These are phyloP conservation scores for Microvelia longipes DNA, from an alignment of 1,140 invertebrate species.

Conservation along the genomic window DNA sequence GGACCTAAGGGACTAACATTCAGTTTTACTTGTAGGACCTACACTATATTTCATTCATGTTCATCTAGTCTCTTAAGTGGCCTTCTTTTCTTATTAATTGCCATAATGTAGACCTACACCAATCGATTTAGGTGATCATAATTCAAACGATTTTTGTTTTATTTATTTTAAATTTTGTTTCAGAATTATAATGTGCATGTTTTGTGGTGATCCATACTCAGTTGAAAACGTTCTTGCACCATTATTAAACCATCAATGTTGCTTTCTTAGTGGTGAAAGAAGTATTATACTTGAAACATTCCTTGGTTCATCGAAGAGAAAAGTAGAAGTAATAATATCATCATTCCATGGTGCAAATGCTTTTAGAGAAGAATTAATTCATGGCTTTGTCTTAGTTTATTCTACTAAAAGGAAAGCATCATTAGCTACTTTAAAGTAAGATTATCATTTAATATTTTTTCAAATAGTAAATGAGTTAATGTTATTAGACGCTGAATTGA, in stretches of 20 bases:
- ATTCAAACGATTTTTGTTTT: no score
- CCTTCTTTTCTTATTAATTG: no score
- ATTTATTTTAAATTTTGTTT: conserved; percentile 24
- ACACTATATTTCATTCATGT: no score
- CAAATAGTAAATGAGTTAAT: conserved; percentile 8
- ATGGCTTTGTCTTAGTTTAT: conserved; percentile 92
- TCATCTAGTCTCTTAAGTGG: no score
- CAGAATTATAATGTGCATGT: conserved; percentile 89
- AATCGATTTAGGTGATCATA: no score
- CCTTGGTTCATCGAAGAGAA: conserved; percentile 70
- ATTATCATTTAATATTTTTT: conserved; percentile 22
- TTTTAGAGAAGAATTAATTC: conserved; percentile 80
- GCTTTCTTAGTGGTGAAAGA: conserved; percentile 69
- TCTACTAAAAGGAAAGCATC: conserved; percentile 90
- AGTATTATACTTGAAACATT: conserved; percentile 83
- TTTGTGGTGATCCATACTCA: conserved; percentile 88
- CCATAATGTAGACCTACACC: no score
- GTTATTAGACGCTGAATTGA: conserved; percentile 3
- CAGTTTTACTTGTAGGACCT: no score
- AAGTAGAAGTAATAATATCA: conserved; percentile 83
- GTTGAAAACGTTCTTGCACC: conserved; percentile 80
- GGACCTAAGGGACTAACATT: no score
- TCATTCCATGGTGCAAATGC: conserved; percentile 90
- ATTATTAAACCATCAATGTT: conserved; percentile 70
- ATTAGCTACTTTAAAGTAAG: conserved; percentile 76